Percentiles rank a stretch among this genome's conserved stretches.
Evolutionary conservation across 2,888 invertebrate genomes (phyloP).

Genomic region (Drosophila recens): DNA sequence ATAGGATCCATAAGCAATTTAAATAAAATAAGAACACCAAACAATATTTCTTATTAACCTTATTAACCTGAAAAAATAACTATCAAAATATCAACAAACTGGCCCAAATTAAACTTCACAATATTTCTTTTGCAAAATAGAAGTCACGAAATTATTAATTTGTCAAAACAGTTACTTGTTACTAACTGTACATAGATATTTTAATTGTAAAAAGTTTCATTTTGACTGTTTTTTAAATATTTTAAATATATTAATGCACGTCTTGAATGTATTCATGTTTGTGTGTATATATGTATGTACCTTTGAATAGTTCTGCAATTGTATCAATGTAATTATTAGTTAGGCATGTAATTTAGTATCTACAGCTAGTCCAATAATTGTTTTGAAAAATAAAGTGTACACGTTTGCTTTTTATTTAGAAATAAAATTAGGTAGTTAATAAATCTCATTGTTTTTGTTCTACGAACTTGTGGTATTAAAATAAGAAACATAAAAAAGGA

Average conservation of each 20-base stretch:
- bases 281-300: neutral
- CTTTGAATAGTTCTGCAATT: conserved; percentile 3
- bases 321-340: conserved; percentile 15
- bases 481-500: neutral
- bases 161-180: neutral
- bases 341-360: neutral
- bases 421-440: neutral
- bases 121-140: no score
- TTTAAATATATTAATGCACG: conserved; percentile 25
- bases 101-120: no score
- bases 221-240: conserved; percentile 9
- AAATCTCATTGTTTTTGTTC: neutral
- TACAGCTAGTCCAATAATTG: conserved; percentile 1
- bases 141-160: neutral
- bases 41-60: no score
- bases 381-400: neutral
- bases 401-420: neutral
- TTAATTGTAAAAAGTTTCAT: conserved; percentile 18
- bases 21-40: no score
- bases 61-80: no score
- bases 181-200: neutral
- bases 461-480: neutral
- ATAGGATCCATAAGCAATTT: no score
- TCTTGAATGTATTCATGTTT: conserved; percentile 22
- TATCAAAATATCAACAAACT: no score